These are phyloP conservation scores for Nomada goodeniana DNA, from an alignment of 2,888 invertebrate species.

Conservation along the genomic window DNA sequence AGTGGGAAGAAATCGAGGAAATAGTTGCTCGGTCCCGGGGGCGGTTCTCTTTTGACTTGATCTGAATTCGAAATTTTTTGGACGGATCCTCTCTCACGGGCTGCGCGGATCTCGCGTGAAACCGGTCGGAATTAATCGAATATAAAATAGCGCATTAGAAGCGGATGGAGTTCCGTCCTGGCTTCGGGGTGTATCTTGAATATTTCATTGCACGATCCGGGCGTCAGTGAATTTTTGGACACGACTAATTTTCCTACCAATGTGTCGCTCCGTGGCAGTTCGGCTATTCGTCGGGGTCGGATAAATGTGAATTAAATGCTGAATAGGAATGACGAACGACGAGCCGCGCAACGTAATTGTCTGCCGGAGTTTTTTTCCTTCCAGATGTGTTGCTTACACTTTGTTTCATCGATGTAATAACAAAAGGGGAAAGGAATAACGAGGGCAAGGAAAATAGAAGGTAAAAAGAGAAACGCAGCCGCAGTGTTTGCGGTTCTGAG, in stretches of 20 bases:
- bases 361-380: slow-evolving; percentile 1
- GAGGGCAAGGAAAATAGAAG: not conserved
- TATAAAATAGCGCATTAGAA: slow-evolving; percentile 68
- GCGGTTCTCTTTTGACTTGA: slow-evolving; percentile 15
- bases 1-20: not conserved
- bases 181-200: slow-evolving; percentile 19
- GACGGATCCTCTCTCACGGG: not conserved
- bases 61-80: slow-evolving; percentile 64
- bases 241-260: slow-evolving; percentile 25
- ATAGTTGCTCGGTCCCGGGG: not conserved
- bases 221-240: not conserved
- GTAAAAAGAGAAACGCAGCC: not conserved
- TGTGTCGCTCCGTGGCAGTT: not conserved
- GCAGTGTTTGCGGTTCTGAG: slow-evolving; percentile 34
- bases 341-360: not conserved
- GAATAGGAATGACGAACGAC: not conserved
- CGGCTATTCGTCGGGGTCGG: not conserved
- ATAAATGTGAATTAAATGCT: not conserved
- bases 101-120: slow-evolving; percentile 56
- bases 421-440: not conserved
- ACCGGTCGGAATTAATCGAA: slow-evolving; percentile 70
- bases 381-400: not conserved
- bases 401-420: slow-evolving; percentile 26
- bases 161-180: slow-evolving; percentile 1
- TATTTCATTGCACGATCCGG: slow-evolving; percentile 23